Conservation (phyloP, 2,113 vertebrate genomes). For the Girardinichthys multiradiatus region DNA sequence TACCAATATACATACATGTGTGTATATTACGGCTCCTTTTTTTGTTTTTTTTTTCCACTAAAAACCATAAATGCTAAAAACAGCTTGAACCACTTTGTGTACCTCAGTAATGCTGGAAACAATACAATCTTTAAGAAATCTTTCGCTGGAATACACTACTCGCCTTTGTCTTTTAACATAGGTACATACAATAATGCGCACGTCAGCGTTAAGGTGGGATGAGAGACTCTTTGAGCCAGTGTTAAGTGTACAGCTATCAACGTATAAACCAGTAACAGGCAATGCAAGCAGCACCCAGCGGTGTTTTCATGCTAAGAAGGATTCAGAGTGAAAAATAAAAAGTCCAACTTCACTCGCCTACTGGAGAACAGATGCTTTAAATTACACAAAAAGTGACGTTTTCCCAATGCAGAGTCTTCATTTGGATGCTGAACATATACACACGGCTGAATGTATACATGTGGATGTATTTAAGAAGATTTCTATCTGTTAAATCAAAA, state of each 20-base stretch:
- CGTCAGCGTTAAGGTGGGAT: constrained; percentile 75
- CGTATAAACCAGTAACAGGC: constrained; percentile 70
- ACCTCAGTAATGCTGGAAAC: constrained; percentile 82
- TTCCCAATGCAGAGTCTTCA: constrained; percentile 65
- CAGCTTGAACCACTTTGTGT: constrained; percentile 79
- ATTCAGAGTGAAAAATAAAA: constrained; percentile 65
- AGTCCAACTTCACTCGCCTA: constrained; percentile 69
- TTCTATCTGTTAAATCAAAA: constrained; percentile 68
- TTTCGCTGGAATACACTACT: constrained; percentile 75
- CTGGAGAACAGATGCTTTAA: constrained; percentile 57
- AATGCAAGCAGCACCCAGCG: constrained; percentile 67
- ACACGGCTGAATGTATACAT: constrained; percentile 77
- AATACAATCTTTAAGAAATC: constrained; percentile 82
- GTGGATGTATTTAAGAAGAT: constrained; percentile 73
- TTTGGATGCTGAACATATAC: constrained; percentile 73
- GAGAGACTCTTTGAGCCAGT: constrained; percentile 72
- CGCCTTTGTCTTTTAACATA: constrained; percentile 76
- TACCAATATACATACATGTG: constrained; percentile 86
- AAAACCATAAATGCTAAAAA: constrained; percentile 82
- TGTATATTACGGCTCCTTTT: constrained; percentile 81
- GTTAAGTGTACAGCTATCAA: constrained; percentile 67
- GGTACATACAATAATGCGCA: constrained; percentile 81
- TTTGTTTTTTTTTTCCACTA: constrained; percentile 62
- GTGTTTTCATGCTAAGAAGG: constrained; percentile 72
- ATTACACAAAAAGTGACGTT: constrained; percentile 41